A percentile compares a stretch with the other conserved stretches of the same genome.
These are phyloP conservation scores for Tenebrosternarchus preto DNA, from an alignment of 2,113 vertebrate species.

Conservation along the genomic window DNA sequence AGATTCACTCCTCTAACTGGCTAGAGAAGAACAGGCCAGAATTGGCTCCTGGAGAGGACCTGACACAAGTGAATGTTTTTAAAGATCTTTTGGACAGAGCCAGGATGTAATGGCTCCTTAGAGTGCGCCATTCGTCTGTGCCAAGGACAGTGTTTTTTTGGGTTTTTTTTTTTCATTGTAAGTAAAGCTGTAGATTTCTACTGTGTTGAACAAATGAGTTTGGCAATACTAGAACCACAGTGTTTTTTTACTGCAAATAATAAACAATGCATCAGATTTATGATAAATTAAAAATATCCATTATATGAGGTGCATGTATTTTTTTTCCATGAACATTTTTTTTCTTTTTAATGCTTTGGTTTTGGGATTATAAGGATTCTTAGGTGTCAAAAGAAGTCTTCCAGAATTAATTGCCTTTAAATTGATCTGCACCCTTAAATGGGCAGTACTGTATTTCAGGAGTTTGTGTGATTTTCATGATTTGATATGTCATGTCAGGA, in stretches of 20 bases:
- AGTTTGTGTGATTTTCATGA: background rate
- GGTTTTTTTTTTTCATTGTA: background rate
- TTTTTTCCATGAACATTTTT: background rate
- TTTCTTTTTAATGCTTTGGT: constrained; percentile 6
- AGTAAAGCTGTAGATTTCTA: background rate
- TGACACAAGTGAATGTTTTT: constrained; percentile 82
- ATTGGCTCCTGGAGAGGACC: constrained; percentile 80
- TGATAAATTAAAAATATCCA: too few species aligned
- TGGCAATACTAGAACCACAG: background rate
- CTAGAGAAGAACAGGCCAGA: constrained; percentile 81
- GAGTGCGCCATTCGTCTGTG: background rate
- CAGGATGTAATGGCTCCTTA: constrained; percentile 61
- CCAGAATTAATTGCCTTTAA: background rate
- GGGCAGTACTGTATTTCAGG: background rate
- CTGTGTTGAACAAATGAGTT: background rate
- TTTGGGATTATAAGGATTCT: background rate
- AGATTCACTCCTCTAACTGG: constrained; percentile 82
- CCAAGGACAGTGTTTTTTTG: background rate
- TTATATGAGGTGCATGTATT: background rate
- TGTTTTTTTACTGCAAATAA: background rate
- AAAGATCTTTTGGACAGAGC: constrained; percentile 80
- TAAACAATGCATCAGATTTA: background rate
- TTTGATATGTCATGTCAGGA: background rate
- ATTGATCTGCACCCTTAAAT: background rate
- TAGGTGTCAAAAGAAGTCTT: background rate